Base-by-base conservation (phyloP, 1,140 invertebrate genomes). In the Medauroidea extradentata region DNA sequence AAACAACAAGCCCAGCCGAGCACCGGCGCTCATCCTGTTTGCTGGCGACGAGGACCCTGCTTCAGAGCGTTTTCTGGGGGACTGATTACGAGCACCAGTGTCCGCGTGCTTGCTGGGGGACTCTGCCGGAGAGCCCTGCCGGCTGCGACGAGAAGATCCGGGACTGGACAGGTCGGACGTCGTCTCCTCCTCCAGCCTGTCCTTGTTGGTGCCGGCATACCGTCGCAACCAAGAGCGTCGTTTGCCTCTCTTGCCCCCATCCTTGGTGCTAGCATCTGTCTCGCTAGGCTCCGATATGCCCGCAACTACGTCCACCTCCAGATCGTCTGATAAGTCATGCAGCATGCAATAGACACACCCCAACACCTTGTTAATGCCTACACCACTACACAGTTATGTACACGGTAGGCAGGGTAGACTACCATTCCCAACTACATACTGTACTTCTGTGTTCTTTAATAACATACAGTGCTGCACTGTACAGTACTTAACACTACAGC, bases 291-390 rank as follows among this genome's bases (percentile, higher is more conserved):
- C 23, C 46, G 60, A 63, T 61, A 62, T 69, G 60, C 70, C 70
- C 44, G 59, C 73, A 62, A 77, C 75, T 61, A 77, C 70, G 63
- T 70, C 69, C 66, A 70, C 74, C 60, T 77, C 76, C 67, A 77
- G 73, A 65, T 78, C 76, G 72, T 78, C 76, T 78, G 64, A 67
- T 63, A 53, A 23, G 23, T 43, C 52, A 58, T 27, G 54, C 49
- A 27, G 52, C 49, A 42, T 59, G 51, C 57, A 59, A n/a, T 21
- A 38, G 18, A 56, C 25, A 19, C 13, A 41, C 29, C 29, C 29
- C 29, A 11, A 34, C 29, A 34, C 29, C 29, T 11, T 11, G 29
- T 34, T 34, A 34, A 34, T 34, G 5, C 4, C 29, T n/a, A 34
- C 11, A 11, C 29, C 4, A 44, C 27, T 4, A 2, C 41, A 42